Evolutionary conservation across 2,797 vertebrate species (phyloP).

Genomic region (Nannoperca obscura): DNA sequence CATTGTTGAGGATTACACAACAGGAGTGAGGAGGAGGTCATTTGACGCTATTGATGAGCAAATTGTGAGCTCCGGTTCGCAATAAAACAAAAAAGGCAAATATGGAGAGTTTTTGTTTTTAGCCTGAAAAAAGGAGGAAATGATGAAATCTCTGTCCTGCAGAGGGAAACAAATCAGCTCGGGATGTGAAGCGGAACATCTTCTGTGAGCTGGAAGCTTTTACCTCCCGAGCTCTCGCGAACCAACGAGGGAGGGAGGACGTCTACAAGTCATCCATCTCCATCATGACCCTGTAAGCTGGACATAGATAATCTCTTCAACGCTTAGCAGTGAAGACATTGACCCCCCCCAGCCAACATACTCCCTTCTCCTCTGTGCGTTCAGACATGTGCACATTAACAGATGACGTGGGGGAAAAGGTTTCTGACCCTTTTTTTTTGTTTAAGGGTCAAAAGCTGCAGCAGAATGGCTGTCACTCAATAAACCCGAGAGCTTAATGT

Average conservation of each 20-base stretch:
- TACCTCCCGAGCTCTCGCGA: neutral
- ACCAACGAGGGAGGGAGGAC: constrained; percentile 18
- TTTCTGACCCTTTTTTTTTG: constrained; percentile 4
- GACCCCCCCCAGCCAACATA: constrained; percentile 8
- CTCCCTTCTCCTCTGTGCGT: neutral
- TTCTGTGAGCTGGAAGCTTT: neutral
- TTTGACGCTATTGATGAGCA: constrained; percentile 54
- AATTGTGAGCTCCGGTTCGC: constrained; percentile 26
- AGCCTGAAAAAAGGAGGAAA: constrained; percentile 38
- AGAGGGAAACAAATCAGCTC: constrained; percentile 13
- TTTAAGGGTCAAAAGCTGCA: constrained; percentile 39
- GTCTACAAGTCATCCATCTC: constrained; percentile 52
- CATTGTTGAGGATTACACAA: constrained; percentile 59
- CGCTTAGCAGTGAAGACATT: constrained; percentile 14
- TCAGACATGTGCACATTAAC: constrained; percentile 38
- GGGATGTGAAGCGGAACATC: constrained; percentile 26
- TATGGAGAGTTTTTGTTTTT: constrained; percentile 16
- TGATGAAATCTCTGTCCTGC: constrained; percentile 39
- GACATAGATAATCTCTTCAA: constrained; percentile 54
- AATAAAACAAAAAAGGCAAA: neutral
- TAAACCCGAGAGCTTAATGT: neutral
- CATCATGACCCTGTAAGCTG: constrained; percentile 53
- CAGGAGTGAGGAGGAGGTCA: constrained; percentile 32
- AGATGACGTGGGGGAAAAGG: constrained; percentile 44
- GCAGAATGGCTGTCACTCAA: constrained; percentile 31